A percentile compares a stretch with the other conserved stretches of the same genome.
Evolutionary conservation across 2,797 vertebrate species (phyloP).

Genomic region (Neoniphon sammara): DNA sequence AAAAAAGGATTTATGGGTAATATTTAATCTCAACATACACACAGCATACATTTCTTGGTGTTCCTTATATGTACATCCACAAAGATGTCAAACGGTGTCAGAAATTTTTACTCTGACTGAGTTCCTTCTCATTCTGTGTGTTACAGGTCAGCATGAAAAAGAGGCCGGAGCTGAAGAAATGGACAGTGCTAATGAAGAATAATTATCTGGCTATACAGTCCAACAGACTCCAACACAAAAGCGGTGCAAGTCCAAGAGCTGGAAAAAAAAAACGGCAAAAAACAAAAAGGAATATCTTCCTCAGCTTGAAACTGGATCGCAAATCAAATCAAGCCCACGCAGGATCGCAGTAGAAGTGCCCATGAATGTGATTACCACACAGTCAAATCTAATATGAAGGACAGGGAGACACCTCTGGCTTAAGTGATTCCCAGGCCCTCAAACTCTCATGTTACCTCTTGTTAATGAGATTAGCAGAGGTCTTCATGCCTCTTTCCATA

Average conservation of each 20-base stretch:
- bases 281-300: conserved; percentile 42
- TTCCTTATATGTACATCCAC: no score
- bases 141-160: no score
- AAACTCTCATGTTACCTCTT: conserved; percentile 78
- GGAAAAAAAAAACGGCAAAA: conserved; percentile 11
- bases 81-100: no score
- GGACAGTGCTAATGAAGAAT: no score
- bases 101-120: no score
- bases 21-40: no score
- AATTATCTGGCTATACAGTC: neutral
- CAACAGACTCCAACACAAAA: neutral
- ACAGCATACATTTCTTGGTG: no score
- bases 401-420: conserved; percentile 80
- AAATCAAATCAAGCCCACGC: conserved; percentile 72
- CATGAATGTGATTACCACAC: conserved; percentile 76
- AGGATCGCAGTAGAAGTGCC: conserved; percentile 73
- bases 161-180: no score
- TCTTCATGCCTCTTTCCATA: conserved; percentile 60
- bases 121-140: no score
- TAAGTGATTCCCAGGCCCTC: conserved; percentile 76
- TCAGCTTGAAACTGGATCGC: conserved; percentile 28
- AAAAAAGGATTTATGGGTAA: no score
- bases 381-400: conserved; percentile 79
- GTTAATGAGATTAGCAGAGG: conserved; percentile 76
- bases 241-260: conserved; percentile 13